A percentile compares a stretch with the other conserved stretches of the same genome.
Evolutionary conservation across 2,888 invertebrate genomes (phyloP).

Genomic region (Perizoma affinitatum): DNA sequence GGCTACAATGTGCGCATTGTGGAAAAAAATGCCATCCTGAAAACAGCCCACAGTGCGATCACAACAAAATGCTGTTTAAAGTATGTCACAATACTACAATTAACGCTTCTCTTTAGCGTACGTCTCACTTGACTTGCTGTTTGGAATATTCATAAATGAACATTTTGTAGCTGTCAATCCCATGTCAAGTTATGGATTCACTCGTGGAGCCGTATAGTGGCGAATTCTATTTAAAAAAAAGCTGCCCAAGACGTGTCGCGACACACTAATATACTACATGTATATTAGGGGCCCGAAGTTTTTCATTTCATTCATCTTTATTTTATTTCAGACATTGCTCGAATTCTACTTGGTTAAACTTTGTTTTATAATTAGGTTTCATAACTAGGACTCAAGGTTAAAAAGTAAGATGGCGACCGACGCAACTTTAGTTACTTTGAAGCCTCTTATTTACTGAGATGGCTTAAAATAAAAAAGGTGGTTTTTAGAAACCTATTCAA

Average conservation of each 20-base stretch:
- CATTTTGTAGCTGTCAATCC: constrained; percentile 36
- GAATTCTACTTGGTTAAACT: too few species aligned
- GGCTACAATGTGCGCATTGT: constrained; percentile 26
- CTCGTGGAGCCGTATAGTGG: constrained; percentile 22
- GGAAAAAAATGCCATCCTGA: constrained; percentile 2
- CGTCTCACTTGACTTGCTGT: constrained; percentile 16
- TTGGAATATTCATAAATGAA: constrained; percentile 29
- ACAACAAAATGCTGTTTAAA: neutral
- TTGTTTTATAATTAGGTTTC: too few species aligned
- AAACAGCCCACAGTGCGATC: neutral
- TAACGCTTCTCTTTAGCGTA: constrained; percentile 1
- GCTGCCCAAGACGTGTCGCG: neutral
- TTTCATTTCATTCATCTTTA: too few species aligned
- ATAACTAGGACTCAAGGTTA: too few species aligned
- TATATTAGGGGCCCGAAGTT: too few species aligned
- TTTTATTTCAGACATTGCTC: too few species aligned
- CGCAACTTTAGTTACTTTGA: too few species aligned
- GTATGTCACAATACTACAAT: neutral
- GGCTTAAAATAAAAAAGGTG: too few species aligned
- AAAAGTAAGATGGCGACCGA: too few species aligned
- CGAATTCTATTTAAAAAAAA: constrained; percentile 23
- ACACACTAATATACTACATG: too few species aligned
- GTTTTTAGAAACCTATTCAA: too few species aligned
- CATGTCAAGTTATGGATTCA: constrained; percentile 34
- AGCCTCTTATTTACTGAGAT: too few species aligned